Evolutionary conservation across 1,140 invertebrate species (phyloP), one percentile per base, ranked within the genome.

Genomic region (Apis florea): DNA sequence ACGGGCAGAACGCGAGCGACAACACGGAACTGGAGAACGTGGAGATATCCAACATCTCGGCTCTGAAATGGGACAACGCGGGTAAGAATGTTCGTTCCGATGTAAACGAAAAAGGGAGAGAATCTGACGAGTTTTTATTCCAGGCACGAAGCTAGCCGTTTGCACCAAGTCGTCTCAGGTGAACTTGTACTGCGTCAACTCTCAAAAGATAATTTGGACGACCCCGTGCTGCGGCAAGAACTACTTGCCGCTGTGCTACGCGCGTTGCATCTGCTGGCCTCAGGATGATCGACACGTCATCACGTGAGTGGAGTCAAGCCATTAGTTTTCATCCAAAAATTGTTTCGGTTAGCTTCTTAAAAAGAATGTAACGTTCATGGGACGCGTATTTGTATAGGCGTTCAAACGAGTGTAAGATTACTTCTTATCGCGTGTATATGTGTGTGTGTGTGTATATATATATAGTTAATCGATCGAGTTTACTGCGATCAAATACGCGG

Each of bases 51-150:
- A 19, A 79, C 47, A 31, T 82, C 13, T 81, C 49, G 64, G 59
- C 67, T 13, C 2, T 91, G 17, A 91, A 91, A 70, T 92, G 89
- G 88, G 90, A 83, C 58, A 47, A 86, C 9, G 49, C 74, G 56
- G 90, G 91, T 89, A n/a, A 49, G 68, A n/a, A n/a, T n/a, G n/a
- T n/a, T n/a, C 31, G 31, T 2, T 31, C 4, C 2, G 31, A 31
- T 31, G 31, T 3, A 31, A 40, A 5, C 4, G 31, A 40, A 0
- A 40, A 0, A 40, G 31, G 6, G 4, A 4, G 31, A 40, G 31
- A 40, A n/a, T n/a, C n/a, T 56, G 21, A 0, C 8, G 12, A n/a
- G n/a, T 59, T 40, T 49, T 13, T 26, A 13, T n/a, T 26, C 12
- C 13, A 76, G 82, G 66, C 21, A 73, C n/a, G 17, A 85, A 78